Base-by-base conservation (phyloP, 2,797 vertebrate genomes). In the Synanceia verrucosa region DNA sequence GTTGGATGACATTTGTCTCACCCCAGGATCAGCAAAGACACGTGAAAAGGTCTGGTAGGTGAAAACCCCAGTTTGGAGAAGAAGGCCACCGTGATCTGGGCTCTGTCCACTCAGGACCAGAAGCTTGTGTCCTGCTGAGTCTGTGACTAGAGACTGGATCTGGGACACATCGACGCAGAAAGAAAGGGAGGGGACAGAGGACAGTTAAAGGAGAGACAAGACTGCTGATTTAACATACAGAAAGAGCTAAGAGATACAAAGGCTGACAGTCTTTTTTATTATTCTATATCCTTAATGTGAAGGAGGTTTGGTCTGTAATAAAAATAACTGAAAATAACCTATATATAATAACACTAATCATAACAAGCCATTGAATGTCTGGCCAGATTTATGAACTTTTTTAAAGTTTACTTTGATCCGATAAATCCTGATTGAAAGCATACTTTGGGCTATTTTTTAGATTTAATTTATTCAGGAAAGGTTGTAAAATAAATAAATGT, bases 101-200 rank as follows among this genome's bases (percentile, higher is more conserved):
- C 93, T 96, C 85, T 96, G 97, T 31, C 97, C 98, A 83, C 96
- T 98, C 85, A 99, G 89, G 86, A 99, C 95, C 87, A 99, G 91
- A 14, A 99, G 95, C 89, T 99, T 99, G 86, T 96, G 94, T 84
- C 93, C 94, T 59, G 98, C 96, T 46, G 95, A 88, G 89, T 96
- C 96, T 75, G 95, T 96, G 76, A 99, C 82, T 37, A 99, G 94
- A 70, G 94, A 95, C 86, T 94, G 94, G 84, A 99, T 95, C 98
- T 99, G 86, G 86, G 79, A 89, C 73, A 67, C 28, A 60, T 3
- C 79, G 9, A 36, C 5, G 46, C 5, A 69, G 11, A 50, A 21
- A 59, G 26, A 24, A 14, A 33, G 19, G 33, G 9, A 33, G 2
- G 37, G 52, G 26, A 65, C 21, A 61, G 51, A 82, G 82, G 69